Conservation (phyloP, 2,888 invertebrate species). For the Lagria hirta region DNA sequence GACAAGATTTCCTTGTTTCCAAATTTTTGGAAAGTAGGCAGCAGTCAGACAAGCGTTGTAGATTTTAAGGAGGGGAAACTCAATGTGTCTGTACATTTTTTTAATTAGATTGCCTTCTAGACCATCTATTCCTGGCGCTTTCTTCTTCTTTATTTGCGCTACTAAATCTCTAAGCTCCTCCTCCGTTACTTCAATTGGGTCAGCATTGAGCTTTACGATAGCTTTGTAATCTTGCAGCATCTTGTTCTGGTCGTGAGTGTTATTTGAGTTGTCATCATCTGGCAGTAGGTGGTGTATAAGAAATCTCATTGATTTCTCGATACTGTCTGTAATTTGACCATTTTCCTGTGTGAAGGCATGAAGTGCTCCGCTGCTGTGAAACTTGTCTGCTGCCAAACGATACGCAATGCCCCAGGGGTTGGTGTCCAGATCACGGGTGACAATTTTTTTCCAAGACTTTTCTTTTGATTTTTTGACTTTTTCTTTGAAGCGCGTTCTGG, state of each 20-base stretch:
- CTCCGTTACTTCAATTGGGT: background rate
- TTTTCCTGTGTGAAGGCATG: background rate
- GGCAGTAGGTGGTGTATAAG: constrained; percentile 4
- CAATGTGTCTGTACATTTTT: background rate
- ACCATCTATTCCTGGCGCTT: constrained; percentile 1
- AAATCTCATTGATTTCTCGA: background rate
- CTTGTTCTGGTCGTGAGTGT: background rate
- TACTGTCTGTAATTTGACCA: background rate
- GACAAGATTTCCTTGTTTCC: constrained; percentile 5
- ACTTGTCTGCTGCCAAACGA: background rate
- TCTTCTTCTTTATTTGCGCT: constrained; percentile 1
- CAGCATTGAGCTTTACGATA: background rate
- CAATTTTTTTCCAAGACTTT: background rate
- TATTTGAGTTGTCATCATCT: background rate
- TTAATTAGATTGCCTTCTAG: background rate
- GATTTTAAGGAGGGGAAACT: constrained; percentile 1
- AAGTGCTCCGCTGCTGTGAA: background rate
- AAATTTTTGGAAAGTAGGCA: constrained; percentile 5
- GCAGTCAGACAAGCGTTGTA: background rate
- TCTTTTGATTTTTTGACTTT: background rate
- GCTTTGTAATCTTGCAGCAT: background rate
- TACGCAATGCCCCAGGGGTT: constrained; percentile 3
- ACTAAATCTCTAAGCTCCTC: background rate
- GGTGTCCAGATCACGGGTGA: background rate
- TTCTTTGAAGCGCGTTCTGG: background rate